A percentile compares a stretch with the other conserved stretches of the same genome.
phyloP scores from a whole-genome alignment of 2,888 invertebrate genomes.

The Ditula angustiorana region DNA sequence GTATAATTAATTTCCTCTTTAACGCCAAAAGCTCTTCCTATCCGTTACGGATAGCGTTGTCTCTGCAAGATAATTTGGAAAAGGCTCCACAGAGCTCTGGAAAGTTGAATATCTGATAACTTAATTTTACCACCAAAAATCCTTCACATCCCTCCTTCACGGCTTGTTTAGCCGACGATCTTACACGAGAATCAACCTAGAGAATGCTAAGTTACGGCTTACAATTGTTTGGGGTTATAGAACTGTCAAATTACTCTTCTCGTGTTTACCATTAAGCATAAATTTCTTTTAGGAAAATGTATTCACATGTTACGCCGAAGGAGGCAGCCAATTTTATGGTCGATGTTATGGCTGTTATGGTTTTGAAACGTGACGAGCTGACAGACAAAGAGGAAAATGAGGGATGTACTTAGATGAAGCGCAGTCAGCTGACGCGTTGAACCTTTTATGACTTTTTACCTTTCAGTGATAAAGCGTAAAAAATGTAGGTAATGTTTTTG shows the following conservation, averaged over 20 bases:
- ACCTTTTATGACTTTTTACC: not conserved
- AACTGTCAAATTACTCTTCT: not conserved
- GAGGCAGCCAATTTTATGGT: conserved; percentile 15
- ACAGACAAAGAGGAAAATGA: not conserved
- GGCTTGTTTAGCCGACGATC: not conserved
- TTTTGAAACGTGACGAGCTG: conserved; percentile 5
- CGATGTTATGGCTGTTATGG: conserved; percentile 4
- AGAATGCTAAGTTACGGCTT: not conserved
- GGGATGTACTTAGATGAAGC: not conserved
- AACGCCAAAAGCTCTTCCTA: conserved; percentile 1
- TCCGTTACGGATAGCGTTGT: conserved; percentile 13
- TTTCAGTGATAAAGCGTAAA: too few species aligned
- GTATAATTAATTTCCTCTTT: too few species aligned
- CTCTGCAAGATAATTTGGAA: conserved; percentile 9
- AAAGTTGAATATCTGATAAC: conserved; percentile 29
- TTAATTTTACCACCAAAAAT: conserved; percentile 30
- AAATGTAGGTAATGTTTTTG: too few species aligned
- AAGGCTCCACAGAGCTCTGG: not conserved
- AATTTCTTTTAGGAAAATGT: conserved; percentile 13
- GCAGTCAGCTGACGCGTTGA: too few species aligned
- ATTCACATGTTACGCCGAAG: not conserved
- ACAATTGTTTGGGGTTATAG: not conserved
- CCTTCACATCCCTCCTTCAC: conserved; percentile 5
- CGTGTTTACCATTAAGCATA: conserved; percentile 6
- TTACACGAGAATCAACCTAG: not conserved